These are phyloP conservation scores for Physocephala rufipes DNA, from an alignment of 2,888 invertebrate species.

Conservation along the genomic window DNA sequence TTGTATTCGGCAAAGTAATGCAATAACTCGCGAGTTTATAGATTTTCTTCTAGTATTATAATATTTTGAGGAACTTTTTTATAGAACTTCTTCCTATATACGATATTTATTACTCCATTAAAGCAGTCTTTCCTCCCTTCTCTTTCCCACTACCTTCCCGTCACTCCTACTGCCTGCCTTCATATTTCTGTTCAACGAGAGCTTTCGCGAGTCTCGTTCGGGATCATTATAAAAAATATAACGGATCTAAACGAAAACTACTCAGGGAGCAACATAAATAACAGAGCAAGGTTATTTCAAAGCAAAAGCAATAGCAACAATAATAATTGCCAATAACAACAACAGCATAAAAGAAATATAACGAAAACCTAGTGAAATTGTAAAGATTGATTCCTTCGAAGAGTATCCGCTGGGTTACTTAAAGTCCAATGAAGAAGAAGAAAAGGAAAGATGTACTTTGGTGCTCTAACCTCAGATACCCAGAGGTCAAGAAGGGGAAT, in stretches of 20 bases:
- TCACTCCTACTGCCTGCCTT: slow-evolving; percentile 47
- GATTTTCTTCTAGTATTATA: not conserved
- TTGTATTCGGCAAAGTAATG: no score
- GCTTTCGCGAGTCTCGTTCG: no score
- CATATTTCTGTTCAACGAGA: no score
- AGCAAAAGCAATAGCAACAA: no score
- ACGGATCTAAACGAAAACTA: slow-evolving; percentile 37
- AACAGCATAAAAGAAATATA: slow-evolving; percentile 11
- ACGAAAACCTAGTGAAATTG: slow-evolving; percentile 58
- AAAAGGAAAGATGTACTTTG: slow-evolving; percentile 29
- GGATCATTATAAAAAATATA: slow-evolving; percentile 57
- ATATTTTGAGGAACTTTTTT: not conserved
- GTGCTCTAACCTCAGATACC: slow-evolving; percentile 34
- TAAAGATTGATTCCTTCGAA: slow-evolving; percentile 59
- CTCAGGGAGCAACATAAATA: slow-evolving; percentile 23
- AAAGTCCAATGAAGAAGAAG: slow-evolving; percentile 28
- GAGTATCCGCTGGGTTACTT: slow-evolving; percentile 40
- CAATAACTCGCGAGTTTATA: slow-evolving; percentile 1
- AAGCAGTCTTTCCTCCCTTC: slow-evolving; percentile 45
- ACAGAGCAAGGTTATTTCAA: no score
- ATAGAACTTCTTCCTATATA: slow-evolving; percentile 41
- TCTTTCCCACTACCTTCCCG: not conserved
- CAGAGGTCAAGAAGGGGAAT: slow-evolving; percentile 23
- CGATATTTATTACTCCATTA: slow-evolving; percentile 63
- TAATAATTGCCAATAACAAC: slow-evolving; percentile 16